Percentiles rank a stretch among this genome's conserved stretches.
Evolutionary conservation across 1,140 invertebrate genomes (phyloP).

Genomic region (Bilobella aurantiaca): DNA sequence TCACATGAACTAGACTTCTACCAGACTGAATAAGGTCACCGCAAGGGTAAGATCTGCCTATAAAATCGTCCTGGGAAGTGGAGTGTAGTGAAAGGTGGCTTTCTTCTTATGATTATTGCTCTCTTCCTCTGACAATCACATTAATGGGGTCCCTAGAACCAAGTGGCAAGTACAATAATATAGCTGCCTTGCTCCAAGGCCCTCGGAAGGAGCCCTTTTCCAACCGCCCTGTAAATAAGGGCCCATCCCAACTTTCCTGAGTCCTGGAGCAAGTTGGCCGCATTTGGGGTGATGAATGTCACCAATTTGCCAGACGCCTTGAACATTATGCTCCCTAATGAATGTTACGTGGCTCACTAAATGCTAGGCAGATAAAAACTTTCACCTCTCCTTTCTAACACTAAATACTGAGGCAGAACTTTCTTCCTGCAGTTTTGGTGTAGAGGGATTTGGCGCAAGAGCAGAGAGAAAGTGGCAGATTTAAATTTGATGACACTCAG

Average conservation of each 20-base stretch:
- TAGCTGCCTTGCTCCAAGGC: background rate
- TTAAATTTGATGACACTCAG: no score
- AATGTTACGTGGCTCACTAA: slow-evolving; percentile 11
- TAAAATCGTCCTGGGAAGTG: background rate
- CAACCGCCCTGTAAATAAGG: background rate
- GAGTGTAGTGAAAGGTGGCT: background rate
- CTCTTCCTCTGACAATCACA: background rate
- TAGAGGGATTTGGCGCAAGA: no score
- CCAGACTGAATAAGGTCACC: no score
- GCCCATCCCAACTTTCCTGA: background rate
- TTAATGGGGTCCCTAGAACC: background rate
- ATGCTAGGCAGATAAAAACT: slow-evolving; percentile 6
- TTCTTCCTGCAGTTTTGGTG: background rate
- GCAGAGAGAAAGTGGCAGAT: no score
- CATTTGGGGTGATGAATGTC: slow-evolving; percentile 13
- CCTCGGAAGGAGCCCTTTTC: background rate
- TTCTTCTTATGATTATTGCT: slow-evolving; percentile 2
- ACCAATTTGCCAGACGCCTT: slow-evolving; percentile 10
- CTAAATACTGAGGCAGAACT: background rate
- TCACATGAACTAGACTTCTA: no score
- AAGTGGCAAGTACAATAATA: no score
- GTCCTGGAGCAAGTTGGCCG: background rate
- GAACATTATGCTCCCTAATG: slow-evolving; percentile 13
- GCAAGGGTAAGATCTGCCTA: no score
- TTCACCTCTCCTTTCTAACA: background rate